Evolutionary conservation across 2,888 invertebrate species (phyloP), one percentile per base, ranked within the genome.

Genomic region (Eupsilia transversa): DNA sequence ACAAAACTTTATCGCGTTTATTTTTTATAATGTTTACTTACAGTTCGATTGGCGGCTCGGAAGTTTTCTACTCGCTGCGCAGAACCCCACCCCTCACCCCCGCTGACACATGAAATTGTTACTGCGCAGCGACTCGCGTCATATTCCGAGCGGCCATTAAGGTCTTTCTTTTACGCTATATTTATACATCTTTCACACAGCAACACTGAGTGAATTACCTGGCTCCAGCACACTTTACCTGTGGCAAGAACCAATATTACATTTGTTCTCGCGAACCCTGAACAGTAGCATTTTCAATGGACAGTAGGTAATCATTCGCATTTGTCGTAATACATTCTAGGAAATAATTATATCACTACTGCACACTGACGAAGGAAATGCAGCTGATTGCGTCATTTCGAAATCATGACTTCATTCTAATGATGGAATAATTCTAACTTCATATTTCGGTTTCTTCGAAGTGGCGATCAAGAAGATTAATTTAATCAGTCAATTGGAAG

Each of bases 281-380:
- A 87, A 85, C 76, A 72, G 75, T 71, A 67, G 59, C 30, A 71
- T 59, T 80, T 75, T 75, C 74, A 81, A 80, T 77, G 71, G 38
- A 43, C 82, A 60, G 82, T n/a, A n/a, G n/a, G n/a, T 82, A 82
- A 80, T 80, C 66, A 82, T 67, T 72, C 74, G 82, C 85, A 82
- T 79, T 79, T 68, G 79, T 74, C 78, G 78, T 79, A 87, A 87
- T 86, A 84, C 86, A 82, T 87, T 82, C 84, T 83, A 79, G 82
- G 73, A 82, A 85, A 85, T 88, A 87, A 90, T 90, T 89, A 82
- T 80, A 71, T 71, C 56, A 71, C 74, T 46, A 74, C 72, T 61
- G n/a, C 52, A 23, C 33, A 20, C 41, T 77, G 65, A 61, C 63
- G 79, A 46, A 68, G 75, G 79, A 59, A 79, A 79, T 41, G 52